Base-by-base conservation (phyloP, 2,113 vertebrate species). In the Chaetorhynchus papuensis region DNA sequence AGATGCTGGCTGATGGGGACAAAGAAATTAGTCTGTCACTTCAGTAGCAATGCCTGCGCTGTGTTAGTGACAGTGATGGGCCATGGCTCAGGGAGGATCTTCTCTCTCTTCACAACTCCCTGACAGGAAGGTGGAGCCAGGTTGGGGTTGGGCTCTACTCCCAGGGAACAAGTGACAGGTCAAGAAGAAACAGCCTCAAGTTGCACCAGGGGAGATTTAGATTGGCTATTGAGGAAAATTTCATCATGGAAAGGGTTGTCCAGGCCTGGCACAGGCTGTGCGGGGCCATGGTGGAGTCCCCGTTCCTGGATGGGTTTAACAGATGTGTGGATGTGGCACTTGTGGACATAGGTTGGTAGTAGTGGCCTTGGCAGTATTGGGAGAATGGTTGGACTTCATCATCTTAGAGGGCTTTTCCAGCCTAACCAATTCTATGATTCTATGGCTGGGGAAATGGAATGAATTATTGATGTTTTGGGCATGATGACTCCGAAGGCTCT, bases 21-120 rank as follows among this genome's bases (percentile, higher is more conserved):
- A 19, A 42, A 41, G 59, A 41, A 44, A n/a, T 76, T 0, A 33
- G 56, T 28, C 54, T 91, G 64, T 61, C 54, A 69, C 28, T 59
- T 39, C 31, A 27, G 6, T 3, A 53, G 57, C 41, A 64, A 26
- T 0, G 0, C 3, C 44, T 59, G 33, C 33, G 7, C 30, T 0
- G 0, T 63, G 52, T 37, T 23, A 19, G 30, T 64, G 70, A 45
- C 63, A 17, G 27, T 4, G 31, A 12, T 3, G 5, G 41, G 35
- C 31, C 22, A 2, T 27, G 41, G 63, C 63, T 83, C 9, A 30
- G 70, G 54, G 28, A 64, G 35, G 4, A 49, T 35, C 49, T 76
- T 27, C 30, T 61, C 8, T 2, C 8, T 69, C 41, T 10, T 41
- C 31, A 31, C 11, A 53, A 0, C 41, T 76, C 45, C 47, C 47